Conservation (phyloP, 1,140 invertebrate species). For the Battus philenor region DNA sequence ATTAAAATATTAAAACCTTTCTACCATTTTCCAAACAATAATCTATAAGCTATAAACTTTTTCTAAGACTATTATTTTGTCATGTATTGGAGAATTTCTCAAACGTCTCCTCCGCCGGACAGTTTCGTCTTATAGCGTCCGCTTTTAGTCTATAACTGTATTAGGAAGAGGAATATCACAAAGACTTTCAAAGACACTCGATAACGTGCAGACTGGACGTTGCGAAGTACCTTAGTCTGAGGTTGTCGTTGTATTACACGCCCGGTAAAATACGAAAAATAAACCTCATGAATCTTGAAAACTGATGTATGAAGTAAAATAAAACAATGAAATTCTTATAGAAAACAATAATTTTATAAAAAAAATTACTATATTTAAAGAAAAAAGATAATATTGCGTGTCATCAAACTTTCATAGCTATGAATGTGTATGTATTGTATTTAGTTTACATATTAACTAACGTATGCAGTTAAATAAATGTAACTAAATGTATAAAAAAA, state of each 20-base stretch:
- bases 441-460: not conserved
- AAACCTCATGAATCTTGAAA: not conserved
- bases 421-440: not conserved
- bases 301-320: too few relatives aligned
- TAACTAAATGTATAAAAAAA: too few relatives aligned
- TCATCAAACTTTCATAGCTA: not conserved
- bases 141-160: constrained; percentile 41
- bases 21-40: too few relatives aligned
- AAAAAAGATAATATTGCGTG: not conserved
- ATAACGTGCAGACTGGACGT: constrained; percentile 24
- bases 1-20: not conserved
- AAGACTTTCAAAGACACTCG: constrained; percentile 31
- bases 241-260: not conserved
- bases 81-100: constrained; percentile 11
- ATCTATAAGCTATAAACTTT: too few relatives aligned
- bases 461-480: not conserved
- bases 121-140: constrained; percentile 22
- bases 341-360: not conserved
- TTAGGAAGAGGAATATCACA: constrained; percentile 34
- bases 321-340: too few relatives aligned
- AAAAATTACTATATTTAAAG: not conserved
- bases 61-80: too few relatives aligned
- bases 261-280: not conserved
- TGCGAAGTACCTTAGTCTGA: constrained; percentile 3
- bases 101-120: constrained; percentile 3